Evolutionary conservation across 2,797 vertebrate genomes (phyloP), one percentile per base, ranked within the genome.

Genomic region (Silurus lanzhouensis): DNA sequence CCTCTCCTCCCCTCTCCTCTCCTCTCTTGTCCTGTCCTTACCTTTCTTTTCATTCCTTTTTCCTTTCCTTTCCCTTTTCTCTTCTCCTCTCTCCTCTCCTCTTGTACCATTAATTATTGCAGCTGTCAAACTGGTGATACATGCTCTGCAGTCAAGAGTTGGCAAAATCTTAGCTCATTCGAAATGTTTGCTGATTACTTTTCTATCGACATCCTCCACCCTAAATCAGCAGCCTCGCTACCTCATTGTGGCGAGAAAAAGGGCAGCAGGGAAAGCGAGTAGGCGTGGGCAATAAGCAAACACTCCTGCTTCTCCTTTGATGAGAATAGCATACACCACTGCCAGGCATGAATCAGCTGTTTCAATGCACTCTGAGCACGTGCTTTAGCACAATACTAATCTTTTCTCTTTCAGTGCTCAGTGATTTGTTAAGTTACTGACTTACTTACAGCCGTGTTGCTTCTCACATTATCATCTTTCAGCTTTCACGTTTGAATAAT

Each of bases 331-430:
- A 6, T 20, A 55, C 10, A 0, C 63, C 5, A 81, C 61, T 77
- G 48, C 78, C 46, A 61, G 88, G 84, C 83, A 55, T 57, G 27
- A 80, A 88, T 84, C 83, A 86, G 81, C 80, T 58, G n/a, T 67
- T 75, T 46, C 20, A 13, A 19, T 38, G 20, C 77, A 66, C 58
- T 15, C 89, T 91, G 90, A 93, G 91, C 90, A 89, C 91, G 92
- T 71, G 84, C 89, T 92, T 91, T 91, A 93, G 92, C 90, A 91
- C 88, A 89, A 87, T 83, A 2, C 70, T 87, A 76, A 91, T 91
- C 92, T 92, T 52, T 52, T 85, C 85, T 31, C 31, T 72, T 86
- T 87, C 85, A 74, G n/a, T 38, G 27, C 22, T 27, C n/a, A 38
- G 22, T 67, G 79, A 46, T 13, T 48, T 5, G 58, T 14, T 48